Evolutionary conservation across 2,797 vertebrate species (phyloP), one percentile per base, ranked within the genome.

Genomic region (Pterois miles): DNA sequence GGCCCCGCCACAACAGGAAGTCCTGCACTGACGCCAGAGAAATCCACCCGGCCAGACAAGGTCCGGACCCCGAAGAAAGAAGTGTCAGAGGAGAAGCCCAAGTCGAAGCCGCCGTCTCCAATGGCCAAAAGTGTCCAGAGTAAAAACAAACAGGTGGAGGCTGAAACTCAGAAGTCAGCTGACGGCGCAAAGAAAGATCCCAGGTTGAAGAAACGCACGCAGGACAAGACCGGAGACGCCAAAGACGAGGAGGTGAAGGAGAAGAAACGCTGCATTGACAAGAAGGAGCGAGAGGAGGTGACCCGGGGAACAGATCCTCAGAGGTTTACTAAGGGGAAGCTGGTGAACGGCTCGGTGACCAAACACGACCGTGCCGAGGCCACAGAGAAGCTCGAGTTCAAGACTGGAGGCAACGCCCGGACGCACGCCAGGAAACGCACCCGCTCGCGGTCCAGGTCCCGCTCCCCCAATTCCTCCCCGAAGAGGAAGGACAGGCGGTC

Each of bases 401-500:
- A 98, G 90, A 85, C 92, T 1, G 96, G 96, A 0, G 91, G 92
- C 31, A 92, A 92, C 2, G 92, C 90, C 46, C 96, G 97, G 67
- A 96, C 96, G 0, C 97, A 97, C 38, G 93, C 90, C 65, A 95
- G 97, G 43, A 98, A 98, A 84, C 94, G 98, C 16, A 97, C 98
- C 2, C 95, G 96, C 29, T 99, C 98, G 1, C 93, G 96, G 1
- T 98, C 98, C 0, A 94, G 97, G 23, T 98, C 98, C 0, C 96
- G 97, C 8, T 98, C 97, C 6, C 95, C 96, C 0, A 91, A 94
- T 2, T 82, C 94, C 88, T 98, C 97, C 68, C 97, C 97, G 0
- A 99, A 98, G 91, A 96, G 97, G 84, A 97, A 98, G 89, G 98
- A 98, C 11, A 93, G 98, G 18, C 91, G 97, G 0, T 98, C 98